Evolutionary conservation across 2,797 vertebrate species (phyloP).

Genomic region (Melanotaenia pygmaea): DNA sequence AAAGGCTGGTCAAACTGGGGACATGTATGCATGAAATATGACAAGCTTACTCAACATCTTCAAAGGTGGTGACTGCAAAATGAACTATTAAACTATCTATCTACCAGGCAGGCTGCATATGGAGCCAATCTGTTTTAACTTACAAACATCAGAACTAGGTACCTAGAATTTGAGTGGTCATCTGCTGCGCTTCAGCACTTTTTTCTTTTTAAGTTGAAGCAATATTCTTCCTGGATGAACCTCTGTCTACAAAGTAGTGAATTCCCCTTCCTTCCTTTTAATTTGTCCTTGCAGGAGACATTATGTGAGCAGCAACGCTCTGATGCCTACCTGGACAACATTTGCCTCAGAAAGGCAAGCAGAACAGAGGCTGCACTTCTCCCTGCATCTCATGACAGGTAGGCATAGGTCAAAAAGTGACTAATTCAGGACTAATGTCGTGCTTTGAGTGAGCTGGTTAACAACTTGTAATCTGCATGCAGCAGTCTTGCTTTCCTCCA

Average conservation of each 20-base stretch:
- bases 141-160: not conserved
- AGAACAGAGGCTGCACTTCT: conserved; percentile 67
- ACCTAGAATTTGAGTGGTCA: not conserved
- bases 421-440: not conserved
- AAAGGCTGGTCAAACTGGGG: not conserved
- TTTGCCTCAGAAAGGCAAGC: conserved; percentile 28
- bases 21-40: not conserved
- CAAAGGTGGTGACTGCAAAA: not conserved
- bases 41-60: not conserved
- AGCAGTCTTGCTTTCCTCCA: conserved; percentile 38
- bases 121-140: too few species aligned
- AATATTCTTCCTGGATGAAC: not conserved
- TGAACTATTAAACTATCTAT: too few species aligned
- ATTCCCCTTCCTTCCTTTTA: not conserved
- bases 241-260: not conserved
- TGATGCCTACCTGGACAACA: conserved; percentile 66
- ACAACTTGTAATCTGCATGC: conserved; percentile 21
- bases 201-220: not conserved
- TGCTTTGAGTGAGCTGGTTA: not conserved
- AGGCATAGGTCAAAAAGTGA: conserved; percentile 28
- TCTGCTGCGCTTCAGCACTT: not conserved
- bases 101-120: too few species aligned
- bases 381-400: conserved; percentile 77
- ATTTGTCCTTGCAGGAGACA: conserved; percentile 59
- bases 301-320: conserved; percentile 64